Conservation (phyloP, 64 coral and sea anemone genomes). For the Cladopsammia gracilis region DNA sequence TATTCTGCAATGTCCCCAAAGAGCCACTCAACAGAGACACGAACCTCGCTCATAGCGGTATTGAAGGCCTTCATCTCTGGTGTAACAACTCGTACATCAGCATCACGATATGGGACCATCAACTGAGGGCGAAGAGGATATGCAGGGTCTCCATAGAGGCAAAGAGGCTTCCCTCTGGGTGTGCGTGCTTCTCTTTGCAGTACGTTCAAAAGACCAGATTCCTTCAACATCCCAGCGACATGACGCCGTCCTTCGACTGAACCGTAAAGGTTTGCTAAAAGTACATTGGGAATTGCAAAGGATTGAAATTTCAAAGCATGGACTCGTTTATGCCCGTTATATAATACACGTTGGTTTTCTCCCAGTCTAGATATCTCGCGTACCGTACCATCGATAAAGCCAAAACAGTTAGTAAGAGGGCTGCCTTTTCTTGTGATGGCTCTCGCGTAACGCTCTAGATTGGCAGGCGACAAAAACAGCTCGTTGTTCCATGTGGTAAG, state of each 20-base stretch:
- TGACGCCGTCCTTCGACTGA: neutral
- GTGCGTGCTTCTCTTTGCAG: neutral
- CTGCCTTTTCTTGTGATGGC: slow-evolving; percentile 8
- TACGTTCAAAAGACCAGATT: neutral
- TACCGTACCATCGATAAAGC: neutral
- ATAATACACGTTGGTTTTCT: neutral
- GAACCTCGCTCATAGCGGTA: slow-evolving; percentile 17
- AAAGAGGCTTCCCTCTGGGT: neutral
- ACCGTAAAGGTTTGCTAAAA: neutral
- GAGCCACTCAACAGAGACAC: slow-evolving; percentile 44
- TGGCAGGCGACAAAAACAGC: neutral
- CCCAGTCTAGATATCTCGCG: neutral
- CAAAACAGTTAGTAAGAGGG: neutral
- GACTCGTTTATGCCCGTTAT: neutral
- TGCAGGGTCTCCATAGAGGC: neutral
- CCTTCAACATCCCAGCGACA: neutral
- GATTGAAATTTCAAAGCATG: neutral
- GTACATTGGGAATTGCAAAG: neutral
- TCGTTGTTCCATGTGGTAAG: neutral
- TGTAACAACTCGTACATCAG: neutral
- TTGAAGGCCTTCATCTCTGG: slow-evolving; percentile 19
- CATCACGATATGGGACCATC: neutral
- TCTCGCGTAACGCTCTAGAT: neutral
- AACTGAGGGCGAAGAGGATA: neutral
- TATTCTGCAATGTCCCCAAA: slow-evolving; percentile 43